phyloP scores from a whole-genome alignment of 2,797 vertebrate species.

The Limnodromus scolopaceus region DNA sequence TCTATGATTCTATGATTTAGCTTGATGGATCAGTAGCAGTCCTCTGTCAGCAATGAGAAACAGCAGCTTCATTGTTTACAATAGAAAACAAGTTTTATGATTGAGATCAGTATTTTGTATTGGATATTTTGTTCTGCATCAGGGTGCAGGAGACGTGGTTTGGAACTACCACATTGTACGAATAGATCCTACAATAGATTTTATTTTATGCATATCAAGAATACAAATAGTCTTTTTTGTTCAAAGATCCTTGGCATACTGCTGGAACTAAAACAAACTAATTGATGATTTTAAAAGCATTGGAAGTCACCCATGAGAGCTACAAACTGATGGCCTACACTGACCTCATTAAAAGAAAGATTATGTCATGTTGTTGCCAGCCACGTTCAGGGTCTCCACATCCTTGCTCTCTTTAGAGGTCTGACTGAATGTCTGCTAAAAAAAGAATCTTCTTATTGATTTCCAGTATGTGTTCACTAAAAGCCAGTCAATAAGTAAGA shows the following conservation, averaged over 20 bases:
- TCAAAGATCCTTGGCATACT: background rate
- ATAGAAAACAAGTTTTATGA: slow-evolving; percentile 56
- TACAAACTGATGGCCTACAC: background rate
- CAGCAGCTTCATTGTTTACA: slow-evolving; percentile 72
- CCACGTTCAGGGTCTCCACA: background rate
- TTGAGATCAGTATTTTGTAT: background rate
- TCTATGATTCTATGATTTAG: background rate
- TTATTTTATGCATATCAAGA: background rate
- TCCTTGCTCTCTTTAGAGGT: background rate
- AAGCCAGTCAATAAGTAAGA: slow-evolving; percentile 15
- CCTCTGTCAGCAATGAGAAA: slow-evolving; percentile 64
- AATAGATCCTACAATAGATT: background rate
- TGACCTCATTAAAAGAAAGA: background rate
- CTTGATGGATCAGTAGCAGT: slow-evolving; percentile 74
- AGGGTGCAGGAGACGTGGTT: background rate
- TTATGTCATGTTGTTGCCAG: background rate
- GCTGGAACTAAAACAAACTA: background rate
- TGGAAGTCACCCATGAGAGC: background rate
- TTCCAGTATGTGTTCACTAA: slow-evolving; percentile 3
- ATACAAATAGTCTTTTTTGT: background rate
- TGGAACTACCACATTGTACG: background rate
- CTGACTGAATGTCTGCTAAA: slow-evolving; percentile 8
- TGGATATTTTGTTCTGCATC: background rate
- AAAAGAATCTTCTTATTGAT: background rate
- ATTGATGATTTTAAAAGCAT: background rate